Evolutionary conservation across 1,140 invertebrate genomes (phyloP).

Genomic region (Propsilocerus akamusi): DNA sequence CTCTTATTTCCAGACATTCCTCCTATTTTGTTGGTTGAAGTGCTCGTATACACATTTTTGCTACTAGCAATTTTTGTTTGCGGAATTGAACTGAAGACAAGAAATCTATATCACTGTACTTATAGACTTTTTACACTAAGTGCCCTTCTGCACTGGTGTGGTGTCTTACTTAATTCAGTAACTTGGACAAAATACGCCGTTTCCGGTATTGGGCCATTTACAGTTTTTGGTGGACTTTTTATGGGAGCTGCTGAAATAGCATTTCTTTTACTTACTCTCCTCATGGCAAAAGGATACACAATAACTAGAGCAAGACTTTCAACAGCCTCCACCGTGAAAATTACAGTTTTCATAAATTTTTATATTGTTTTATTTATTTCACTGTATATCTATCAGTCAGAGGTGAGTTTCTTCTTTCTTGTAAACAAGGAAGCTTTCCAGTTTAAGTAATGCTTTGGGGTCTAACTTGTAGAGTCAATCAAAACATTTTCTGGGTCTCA

Average conservation of each 20-base stretch:
- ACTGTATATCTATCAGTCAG: slow-evolving; percentile 60
- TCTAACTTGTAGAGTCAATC: too few species aligned
- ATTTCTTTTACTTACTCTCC: slow-evolving; percentile 58
- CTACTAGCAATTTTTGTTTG: slow-evolving; percentile 40
- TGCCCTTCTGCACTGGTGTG: slow-evolving; percentile 38
- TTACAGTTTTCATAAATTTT: slow-evolving; percentile 62
- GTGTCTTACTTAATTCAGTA: slow-evolving; percentile 41
- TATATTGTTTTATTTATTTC: slow-evolving; percentile 48
- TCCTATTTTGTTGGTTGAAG: slow-evolving; percentile 42
- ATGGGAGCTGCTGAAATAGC: slow-evolving; percentile 49
- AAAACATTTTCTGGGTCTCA: too few species aligned
- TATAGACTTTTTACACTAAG: slow-evolving; percentile 71
- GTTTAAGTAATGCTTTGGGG: background rate
- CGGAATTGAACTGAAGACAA: slow-evolving; percentile 46
- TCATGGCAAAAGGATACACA: slow-evolving; percentile 79
- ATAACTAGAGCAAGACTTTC: slow-evolving; percentile 66
- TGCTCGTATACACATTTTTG: slow-evolving; percentile 40
- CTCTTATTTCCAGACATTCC: slow-evolving; percentile 44
- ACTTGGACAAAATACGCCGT: slow-evolving; percentile 51
- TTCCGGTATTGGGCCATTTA: slow-evolving; percentile 38
- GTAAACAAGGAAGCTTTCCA: background rate
- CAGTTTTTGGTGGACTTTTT: slow-evolving; percentile 42
- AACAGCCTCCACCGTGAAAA: slow-evolving; percentile 43
- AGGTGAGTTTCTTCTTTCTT: slow-evolving; percentile 26
- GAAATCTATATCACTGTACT: slow-evolving; percentile 68